A percentile compares a stretch with the other conserved stretches of the same genome.
Conservation (phyloP, 2,888 invertebrate species). For the Macaria notata region DNA sequence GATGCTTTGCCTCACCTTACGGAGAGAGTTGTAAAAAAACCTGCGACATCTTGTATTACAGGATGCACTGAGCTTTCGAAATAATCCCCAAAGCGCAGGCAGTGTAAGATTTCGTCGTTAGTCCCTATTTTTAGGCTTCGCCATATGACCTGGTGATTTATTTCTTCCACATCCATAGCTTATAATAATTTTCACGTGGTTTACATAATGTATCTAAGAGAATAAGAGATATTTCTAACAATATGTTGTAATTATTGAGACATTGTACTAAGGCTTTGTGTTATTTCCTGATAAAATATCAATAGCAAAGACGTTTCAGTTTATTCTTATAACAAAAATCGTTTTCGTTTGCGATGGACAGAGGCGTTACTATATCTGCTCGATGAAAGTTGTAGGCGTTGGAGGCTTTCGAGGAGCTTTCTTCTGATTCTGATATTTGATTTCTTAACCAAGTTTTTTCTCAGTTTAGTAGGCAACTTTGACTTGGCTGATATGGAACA, state of each 20-base stretch:
- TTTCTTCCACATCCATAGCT: background rate
- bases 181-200: background rate
- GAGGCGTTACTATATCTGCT: conserved; percentile 24
- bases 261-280: background rate
- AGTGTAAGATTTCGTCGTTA: conserved; percentile 45
- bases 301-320: conserved; percentile 3
- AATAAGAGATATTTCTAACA: too few species aligned
- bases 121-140: conserved; percentile 29
- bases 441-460: too few species aligned
- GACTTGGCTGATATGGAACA: too few species aligned
- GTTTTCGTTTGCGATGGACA: conserved; percentile 11
- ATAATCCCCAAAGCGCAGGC: conserved; percentile 41
- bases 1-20: conserved; percentile 70
- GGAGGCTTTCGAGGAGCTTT: background rate
- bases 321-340: conserved; percentile 1
- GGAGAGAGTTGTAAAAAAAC: conserved; percentile 72
- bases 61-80: conserved; percentile 65
- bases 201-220: background rate
- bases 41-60: conserved; percentile 72
- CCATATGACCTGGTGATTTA: background rate
- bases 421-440: too few species aligned
- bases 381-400: conserved; percentile 19
- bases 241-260: background rate
- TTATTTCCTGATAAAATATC: conserved; percentile 3
- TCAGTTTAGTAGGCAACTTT: too few species aligned